Base-by-base conservation (phyloP, 2,113 vertebrate genomes). In the Leucosticte australis region DNA sequence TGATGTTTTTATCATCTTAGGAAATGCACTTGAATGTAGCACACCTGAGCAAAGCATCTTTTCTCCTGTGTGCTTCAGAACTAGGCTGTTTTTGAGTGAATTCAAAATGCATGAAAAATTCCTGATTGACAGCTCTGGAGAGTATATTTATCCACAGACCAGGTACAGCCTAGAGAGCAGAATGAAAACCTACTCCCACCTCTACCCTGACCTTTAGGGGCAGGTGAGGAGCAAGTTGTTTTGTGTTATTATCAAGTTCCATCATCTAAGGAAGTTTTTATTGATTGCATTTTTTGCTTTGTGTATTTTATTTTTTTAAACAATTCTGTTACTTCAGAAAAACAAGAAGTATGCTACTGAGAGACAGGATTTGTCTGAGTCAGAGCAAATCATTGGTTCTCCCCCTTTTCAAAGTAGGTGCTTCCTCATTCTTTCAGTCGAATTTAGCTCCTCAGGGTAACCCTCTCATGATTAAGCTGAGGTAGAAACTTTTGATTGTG, bases 121-220 rank as follows among this genome's bases (percentile, higher is more conserved):
- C 41, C 42, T 89, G 87, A 95, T 39, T 95, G 89, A 92, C 80
- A 93, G 62, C 39, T 91, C 13, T 85, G 77, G 70, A 95, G 47
- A 82, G 78, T 47, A 42, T 69, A 87, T 90, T 93, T 92, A 85
- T 79, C 74, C 39, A 44, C 50, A 73, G 46, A 87, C 31, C 74
- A 91, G 49, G 63, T 16, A 82, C 19, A 73, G 13, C 26, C 11
- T 69, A 82, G 50, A 37, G 46, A 91, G 46, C 13, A 83, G 10
- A 22, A 27, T n/a, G 15, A 78, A 60, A 8, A 3, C 46, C 55
- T 64, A 41, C 27, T 50, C 26, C 15, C 31, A 63, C 35, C 31
- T 95, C 49, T 81, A 68, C n/a, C 15, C n/a, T 86, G 79, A 94
- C 41, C 46, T 91, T 82, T 37, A 65, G 47, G 31, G 53, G 74